phyloP scores from a whole-genome alignment of 1,140 invertebrate species.

The Pararge aegeria region DNA sequence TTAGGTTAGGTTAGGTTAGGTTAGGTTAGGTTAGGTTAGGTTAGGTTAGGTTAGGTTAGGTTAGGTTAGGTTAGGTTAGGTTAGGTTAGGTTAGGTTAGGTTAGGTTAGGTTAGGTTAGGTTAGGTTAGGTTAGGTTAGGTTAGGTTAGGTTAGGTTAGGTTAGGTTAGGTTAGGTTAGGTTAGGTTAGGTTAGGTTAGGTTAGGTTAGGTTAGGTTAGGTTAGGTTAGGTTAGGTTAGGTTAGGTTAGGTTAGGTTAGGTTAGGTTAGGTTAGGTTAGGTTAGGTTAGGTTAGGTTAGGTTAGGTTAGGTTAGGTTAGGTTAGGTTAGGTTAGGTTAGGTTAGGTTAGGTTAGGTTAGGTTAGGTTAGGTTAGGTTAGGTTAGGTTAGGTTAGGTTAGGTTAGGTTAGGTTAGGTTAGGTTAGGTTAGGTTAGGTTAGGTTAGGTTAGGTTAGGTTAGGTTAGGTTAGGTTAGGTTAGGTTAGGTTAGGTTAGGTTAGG shows the following conservation, averaged over 20 bases:
- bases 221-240: conserved; percentile 11
- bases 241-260: conserved; percentile 11
- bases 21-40: conserved; percentile 11
- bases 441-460: conserved; percentile 11
- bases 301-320: conserved; percentile 10
- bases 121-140: conserved; percentile 11
- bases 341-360: conserved; percentile 11
- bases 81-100: conserved; percentile 11
- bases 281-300: conserved; percentile 11
- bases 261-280: conserved; percentile 11
- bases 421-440: conserved; percentile 11
- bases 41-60: conserved; percentile 11
- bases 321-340: conserved; percentile 11
- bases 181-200: conserved; percentile 11
- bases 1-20: conserved; percentile 11
- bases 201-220: conserved; percentile 11
- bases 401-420: conserved; percentile 11
- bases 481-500: conserved; percentile 10
- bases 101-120: conserved; percentile 11
- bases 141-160: conserved; percentile 11
- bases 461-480: conserved; percentile 11
- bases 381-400: conserved; percentile 10
- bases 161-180: conserved; percentile 11
- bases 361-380: conserved; percentile 10
- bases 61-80: conserved; percentile 10